phyloP scores from a whole-genome alignment of 2,113 vertebrate species.

The Macrotis lagotis region DNA sequence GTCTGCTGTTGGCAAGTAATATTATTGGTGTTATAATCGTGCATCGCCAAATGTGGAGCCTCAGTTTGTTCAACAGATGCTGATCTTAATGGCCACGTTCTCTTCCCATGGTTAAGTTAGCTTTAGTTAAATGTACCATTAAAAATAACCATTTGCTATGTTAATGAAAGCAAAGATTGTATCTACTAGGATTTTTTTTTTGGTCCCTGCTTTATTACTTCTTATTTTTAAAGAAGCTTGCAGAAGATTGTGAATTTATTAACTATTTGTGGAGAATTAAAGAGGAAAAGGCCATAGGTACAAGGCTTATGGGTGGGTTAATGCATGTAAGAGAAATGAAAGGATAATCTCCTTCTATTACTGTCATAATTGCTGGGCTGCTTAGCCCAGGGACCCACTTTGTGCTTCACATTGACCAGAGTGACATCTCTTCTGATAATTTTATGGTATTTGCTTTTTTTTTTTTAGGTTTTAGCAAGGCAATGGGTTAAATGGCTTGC shows the following conservation, averaged over 20 bases:
- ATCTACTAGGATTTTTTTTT: conserved; percentile 56
- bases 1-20: conserved; percentile 75
- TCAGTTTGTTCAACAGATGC: conserved; percentile 83
- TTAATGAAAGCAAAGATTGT: conserved; percentile 75
- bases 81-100: conserved; percentile 78
- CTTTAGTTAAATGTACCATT: conserved; percentile 85
- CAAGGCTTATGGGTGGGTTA: background rate
- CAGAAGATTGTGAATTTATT: background rate
- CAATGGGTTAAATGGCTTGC: too few species aligned
- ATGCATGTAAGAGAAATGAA: background rate
- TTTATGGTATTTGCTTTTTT: background rate
- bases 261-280: background rate
- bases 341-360: background rate
- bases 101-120: conserved; percentile 79
- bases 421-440: background rate
- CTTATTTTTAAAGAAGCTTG: conserved; percentile 39
- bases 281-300: background rate
- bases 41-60: conserved; percentile 71
- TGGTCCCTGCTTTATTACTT: conserved; percentile 49
- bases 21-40: conserved; percentile 73
- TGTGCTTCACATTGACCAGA: background rate
- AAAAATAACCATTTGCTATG: conserved; percentile 82
- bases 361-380: background rate
- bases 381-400: background rate
- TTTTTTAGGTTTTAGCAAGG: too few species aligned